Conservation (phyloP, 2,888 invertebrate genomes). For the Rhyacophila evoluta region DNA sequence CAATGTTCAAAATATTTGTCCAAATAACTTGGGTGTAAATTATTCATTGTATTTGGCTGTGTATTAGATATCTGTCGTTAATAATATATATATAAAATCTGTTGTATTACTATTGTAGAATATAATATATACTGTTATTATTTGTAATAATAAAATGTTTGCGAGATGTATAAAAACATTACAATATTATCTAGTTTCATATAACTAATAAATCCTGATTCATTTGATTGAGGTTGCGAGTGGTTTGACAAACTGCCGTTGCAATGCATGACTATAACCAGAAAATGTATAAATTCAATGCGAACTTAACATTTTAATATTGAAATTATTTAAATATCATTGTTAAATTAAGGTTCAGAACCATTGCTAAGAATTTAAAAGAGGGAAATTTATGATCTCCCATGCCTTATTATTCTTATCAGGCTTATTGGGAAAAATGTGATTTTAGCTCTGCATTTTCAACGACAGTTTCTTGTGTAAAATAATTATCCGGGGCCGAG, state of each 20-base stretch:
- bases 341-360: too few relatives aligned
- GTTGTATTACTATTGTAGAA: background rate
- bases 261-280: background rate
- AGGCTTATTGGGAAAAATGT: too few relatives aligned
- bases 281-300: background rate
- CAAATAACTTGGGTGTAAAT: slow-evolving; percentile 34
- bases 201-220: slow-evolving; percentile 57
- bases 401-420: too few relatives aligned
- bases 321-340: too few relatives aligned
- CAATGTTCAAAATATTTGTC: background rate
- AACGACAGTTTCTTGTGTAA: slow-evolving; percentile 42
- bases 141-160: slow-evolving; percentile 22
- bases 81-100: slow-evolving; percentile 11
- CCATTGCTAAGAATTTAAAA: too few relatives aligned
- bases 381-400: too few relatives aligned
- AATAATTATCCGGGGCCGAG: slow-evolving; percentile 39
- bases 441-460: background rate
- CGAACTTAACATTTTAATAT: too few relatives aligned
- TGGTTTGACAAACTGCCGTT: slow-evolving; percentile 60
- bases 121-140: background rate
- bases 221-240: slow-evolving; percentile 59
- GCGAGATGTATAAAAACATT: slow-evolving; percentile 39
- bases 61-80: background rate
- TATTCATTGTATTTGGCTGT: background rate
- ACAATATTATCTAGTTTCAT: slow-evolving; percentile 42